Percentiles rank a stretch among this genome's conserved stretches.
phyloP scores from a whole-genome alignment of 2,888 invertebrate species.

The Hypsopygia costalis region DNA sequence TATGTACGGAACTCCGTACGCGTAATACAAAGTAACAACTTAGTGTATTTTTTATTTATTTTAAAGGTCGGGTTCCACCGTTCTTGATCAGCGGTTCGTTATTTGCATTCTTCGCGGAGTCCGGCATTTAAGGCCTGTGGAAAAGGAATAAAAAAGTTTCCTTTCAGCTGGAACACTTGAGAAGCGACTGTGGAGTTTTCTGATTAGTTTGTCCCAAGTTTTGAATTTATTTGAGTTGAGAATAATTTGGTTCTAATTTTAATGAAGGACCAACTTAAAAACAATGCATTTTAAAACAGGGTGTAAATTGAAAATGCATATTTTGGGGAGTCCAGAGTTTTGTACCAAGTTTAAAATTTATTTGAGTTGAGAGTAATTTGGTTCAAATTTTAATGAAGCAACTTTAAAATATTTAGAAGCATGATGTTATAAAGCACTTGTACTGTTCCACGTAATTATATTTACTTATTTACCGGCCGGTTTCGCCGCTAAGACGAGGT shows the following conservation, averaged over 20 bases:
- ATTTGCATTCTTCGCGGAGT: slow-evolving; percentile 10
- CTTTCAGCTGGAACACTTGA: neutral
- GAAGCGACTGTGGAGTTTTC: neutral
- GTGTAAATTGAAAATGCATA: no score
- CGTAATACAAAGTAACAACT: no score
- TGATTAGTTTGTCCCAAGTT: slow-evolving; percentile 2
- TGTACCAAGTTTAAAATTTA: neutral
- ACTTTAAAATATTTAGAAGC: no score
- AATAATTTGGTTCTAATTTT: no score
- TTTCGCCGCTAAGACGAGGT: no score
- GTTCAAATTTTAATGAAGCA: no score
- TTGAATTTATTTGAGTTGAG: neutral
- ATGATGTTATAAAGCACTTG: no score
- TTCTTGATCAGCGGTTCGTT: slow-evolving; percentile 10
- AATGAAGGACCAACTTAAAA: no score
- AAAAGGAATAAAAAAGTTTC: slow-evolving; percentile 6
- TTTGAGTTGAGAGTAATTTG: neutral
- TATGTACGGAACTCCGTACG: neutral
- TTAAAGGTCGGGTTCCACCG: slow-evolving; percentile 2
- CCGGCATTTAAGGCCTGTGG: neutral
- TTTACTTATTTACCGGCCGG: no score
- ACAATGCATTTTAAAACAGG: no score
- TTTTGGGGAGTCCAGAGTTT: no score
- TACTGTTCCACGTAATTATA: no score
- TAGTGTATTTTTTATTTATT: slow-evolving; percentile 6